These are phyloP conservation scores for Liolophura sinensis DNA, from an alignment of 1,140 invertebrate genomes.

Conservation along the genomic window DNA sequence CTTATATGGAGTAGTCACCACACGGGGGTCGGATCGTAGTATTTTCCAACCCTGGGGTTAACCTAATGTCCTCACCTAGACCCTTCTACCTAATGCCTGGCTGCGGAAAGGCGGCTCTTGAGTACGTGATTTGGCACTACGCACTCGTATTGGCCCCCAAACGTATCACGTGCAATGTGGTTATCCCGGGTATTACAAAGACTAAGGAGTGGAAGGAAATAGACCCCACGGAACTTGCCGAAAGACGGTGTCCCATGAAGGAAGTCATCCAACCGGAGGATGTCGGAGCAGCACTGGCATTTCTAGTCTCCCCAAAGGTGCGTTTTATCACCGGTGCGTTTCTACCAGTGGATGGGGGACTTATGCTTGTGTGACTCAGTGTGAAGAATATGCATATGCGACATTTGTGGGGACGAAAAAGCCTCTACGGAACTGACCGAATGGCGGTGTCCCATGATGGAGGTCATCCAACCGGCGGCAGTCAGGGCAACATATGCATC, in stretches of 20 bases:
- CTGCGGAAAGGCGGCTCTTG: not conserved
- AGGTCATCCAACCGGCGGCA: not conserved
- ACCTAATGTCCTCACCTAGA: too few relatives aligned
- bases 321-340: conserved; percentile 3
- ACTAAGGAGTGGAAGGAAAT: conserved; percentile 4
- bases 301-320: conserved; percentile 2
- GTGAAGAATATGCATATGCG: too few relatives aligned
- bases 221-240: not conserved
- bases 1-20: not conserved
- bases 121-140: conserved; percentile 6
- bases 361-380: too few relatives aligned
- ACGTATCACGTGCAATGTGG: conserved; percentile 2
- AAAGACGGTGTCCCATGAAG: not conserved
- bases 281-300: not conserved
- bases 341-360: conserved; percentile 6
- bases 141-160: not conserved
- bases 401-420: too few relatives aligned
- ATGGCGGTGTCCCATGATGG: not conserved
- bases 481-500: not conserved
- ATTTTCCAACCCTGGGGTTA: conserved; percentile 5
- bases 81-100: conserved; percentile 6
- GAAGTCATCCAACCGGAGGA: not conserved
- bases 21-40: conserved; percentile 1
- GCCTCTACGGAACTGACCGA: not conserved
- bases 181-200: conserved; percentile 3